Percentiles rank a stretch among this genome's conserved stretches.
Conservation (phyloP, 2,888 invertebrate genomes). For the Andrena bicolor region DNA sequence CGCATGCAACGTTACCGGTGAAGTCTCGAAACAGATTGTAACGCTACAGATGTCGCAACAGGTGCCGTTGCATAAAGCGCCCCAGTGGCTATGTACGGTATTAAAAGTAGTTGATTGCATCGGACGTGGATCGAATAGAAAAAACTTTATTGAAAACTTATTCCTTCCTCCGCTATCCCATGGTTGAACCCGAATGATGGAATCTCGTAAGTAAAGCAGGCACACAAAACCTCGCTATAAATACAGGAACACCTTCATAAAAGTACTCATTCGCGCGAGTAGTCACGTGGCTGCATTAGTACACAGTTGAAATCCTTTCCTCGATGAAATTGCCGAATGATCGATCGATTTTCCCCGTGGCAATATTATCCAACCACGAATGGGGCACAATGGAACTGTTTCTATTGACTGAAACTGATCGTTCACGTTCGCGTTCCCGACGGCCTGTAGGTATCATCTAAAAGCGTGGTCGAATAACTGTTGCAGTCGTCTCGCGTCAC, state of each 20-base stretch:
- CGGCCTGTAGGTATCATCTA: not conserved
- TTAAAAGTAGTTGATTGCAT: not conserved
- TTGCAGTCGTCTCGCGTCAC: slow-evolving; percentile 24
- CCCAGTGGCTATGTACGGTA: not conserved
- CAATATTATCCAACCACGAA: not conserved
- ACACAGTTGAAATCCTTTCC: not conserved
- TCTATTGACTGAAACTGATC: not conserved
- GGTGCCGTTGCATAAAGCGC: not conserved
- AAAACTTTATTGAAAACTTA: not conserved
- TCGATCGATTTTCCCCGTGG: not conserved
- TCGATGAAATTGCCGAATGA: not conserved
- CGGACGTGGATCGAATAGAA: not conserved
- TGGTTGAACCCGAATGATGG: not conserved
- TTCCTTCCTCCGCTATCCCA: not conserved
- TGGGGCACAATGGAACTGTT: too few relatives aligned
- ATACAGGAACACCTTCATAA: not conserved
- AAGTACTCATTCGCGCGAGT: not conserved
- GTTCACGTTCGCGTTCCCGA: not conserved
- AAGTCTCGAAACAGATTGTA: too few relatives aligned
- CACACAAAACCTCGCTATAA: not conserved
- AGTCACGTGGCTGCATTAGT: not conserved
- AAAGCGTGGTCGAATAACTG: slow-evolving; percentile 6
- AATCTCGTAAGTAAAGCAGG: not conserved
- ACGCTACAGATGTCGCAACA: not conserved
- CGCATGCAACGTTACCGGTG: too few relatives aligned